Base-by-base conservation (phyloP, 2,797 vertebrate genomes). In the Gymnoscopelus braueri region DNA sequence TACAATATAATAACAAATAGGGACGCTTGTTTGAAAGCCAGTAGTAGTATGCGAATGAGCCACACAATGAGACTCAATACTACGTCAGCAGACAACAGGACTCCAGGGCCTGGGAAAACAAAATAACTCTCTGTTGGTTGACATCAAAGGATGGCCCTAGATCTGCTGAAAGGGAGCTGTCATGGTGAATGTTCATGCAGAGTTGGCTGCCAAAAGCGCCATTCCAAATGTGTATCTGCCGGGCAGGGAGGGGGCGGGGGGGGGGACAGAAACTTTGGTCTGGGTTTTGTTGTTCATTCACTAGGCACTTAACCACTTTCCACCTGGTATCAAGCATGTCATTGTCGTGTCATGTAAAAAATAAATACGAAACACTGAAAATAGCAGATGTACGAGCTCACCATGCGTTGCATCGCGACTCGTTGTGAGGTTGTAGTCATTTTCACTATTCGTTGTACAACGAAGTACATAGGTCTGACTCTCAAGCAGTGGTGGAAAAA, bases 111-210 rank as follows among this genome's bases (percentile, higher is more conserved):
- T 71, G 61, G 60, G 32, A 75, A 85, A 80, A 64, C 80, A 69
- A 77, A 85, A 82, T 51, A 53, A 73, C 66, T 72, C 60, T 44
- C 15, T 51, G 65, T 72, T 73, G 72, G 69, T 67, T 60, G 51
- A 81, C 77, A 82, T 84, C 78, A 90, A 86, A 91, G 79, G 65
- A 74, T 81, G 67, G 58, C 74, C 49, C 14, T 7, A 35, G 69
- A 69, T 74, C 60, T n/a, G 51, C 53, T 88, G 83, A 93, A 92
- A 84, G 86, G 83, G 79, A 87, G 68, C 91, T 92, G 92, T 92
- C 90, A 91, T 60, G 63, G 80, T 83, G 79, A 84, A 90, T 88
- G 82, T 90, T 92, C 88, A 91, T 91, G 90, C 89, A 77, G 85
- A 64, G 81, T 72, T 90, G 81, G 68, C 75, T 73, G 75, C 77